Base-by-base conservation (phyloP, 2,797 vertebrate species). In the Masticophis lateralis region DNA sequence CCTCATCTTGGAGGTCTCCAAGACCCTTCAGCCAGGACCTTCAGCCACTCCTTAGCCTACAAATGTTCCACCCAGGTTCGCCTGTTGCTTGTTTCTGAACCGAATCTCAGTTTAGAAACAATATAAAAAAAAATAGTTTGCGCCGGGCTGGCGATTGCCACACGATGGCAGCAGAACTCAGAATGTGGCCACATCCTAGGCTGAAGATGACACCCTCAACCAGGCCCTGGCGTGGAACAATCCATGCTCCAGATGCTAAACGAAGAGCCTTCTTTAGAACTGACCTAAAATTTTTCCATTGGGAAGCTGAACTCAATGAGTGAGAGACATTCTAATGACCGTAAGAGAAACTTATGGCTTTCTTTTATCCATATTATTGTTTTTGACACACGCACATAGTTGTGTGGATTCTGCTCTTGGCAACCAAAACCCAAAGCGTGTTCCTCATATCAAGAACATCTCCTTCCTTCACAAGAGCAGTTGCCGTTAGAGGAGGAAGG, bases 311-410 rank as follows among this genome's bases (percentile, higher is more conserved):
- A 90, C 16, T 53, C 32, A 37, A 56, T n/a, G 5, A n/a, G 18
- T 1, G 4, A 22, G 32, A 3, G 12, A 53, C 51, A 37, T 14
- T 25, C n/a, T 1, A 27, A 43, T 2, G 32, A 1, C 0, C 37
- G 1, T 22, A 28, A 28, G 59, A 10, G 37, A 43, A 88, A 60
- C 37, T 16, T 43, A 43, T 37, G 8, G 32, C 32, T 43, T 61
- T 37, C 18, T 22, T 22, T 2, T 32, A 5, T 8, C 28, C 86
- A 9, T 57, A 56, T 37, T 14, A 43, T 37, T 74, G 28, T 74
- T 32, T 37, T 74, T 20, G 7, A 9, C 16, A 20, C 69, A n/a
- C 18, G 22, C 53, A 61, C 20, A 60, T 7, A 60, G 22, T 55
- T 47, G n/a, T 43, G 32, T 14, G 11, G 25, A 5, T 59, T 91